These are phyloP conservation scores for Hemicordylus capensis DNA, from an alignment of 2,113 vertebrate genomes.

Conservation along the genomic window DNA sequence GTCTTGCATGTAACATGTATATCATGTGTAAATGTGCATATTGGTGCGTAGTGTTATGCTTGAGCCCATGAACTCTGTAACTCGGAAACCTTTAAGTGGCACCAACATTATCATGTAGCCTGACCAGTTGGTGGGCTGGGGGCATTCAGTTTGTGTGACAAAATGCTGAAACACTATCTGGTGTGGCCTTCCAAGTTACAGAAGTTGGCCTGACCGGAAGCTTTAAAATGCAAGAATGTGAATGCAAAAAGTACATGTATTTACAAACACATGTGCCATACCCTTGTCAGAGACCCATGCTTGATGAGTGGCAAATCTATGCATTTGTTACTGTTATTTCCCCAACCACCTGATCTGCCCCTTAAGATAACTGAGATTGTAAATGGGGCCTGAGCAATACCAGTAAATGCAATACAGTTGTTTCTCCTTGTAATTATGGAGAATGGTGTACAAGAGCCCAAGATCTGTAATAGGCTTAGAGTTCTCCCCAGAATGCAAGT, in stretches of 20 bases:
- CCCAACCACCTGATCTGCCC: not conserved
- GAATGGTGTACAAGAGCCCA: not conserved
- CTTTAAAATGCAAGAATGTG: too few species aligned
- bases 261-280: not conserved
- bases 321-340: not conserved
- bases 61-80: not conserved
- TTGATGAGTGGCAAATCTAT: not conserved
- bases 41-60: too few species aligned
- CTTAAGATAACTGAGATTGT: not conserved
- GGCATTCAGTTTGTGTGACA: not conserved
- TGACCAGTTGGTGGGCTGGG: not conserved
- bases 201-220: too few species aligned
- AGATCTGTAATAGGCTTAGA: not conserved
- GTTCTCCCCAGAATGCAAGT: too few species aligned
- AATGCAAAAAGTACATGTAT: not conserved
- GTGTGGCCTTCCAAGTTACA: too few species aligned
- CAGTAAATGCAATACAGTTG: not conserved
- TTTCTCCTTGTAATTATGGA: not conserved
- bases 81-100: not conserved
- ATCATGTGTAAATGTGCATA: too few species aligned
- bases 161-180: not conserved
- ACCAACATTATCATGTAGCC: not conserved
- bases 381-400: not conserved
- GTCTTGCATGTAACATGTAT: too few species aligned
- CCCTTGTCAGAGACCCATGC: not conserved